phyloP scores from a whole-genome alignment of 35 echinoderm and acorn worm species.

The Ptychodera flava region DNA sequence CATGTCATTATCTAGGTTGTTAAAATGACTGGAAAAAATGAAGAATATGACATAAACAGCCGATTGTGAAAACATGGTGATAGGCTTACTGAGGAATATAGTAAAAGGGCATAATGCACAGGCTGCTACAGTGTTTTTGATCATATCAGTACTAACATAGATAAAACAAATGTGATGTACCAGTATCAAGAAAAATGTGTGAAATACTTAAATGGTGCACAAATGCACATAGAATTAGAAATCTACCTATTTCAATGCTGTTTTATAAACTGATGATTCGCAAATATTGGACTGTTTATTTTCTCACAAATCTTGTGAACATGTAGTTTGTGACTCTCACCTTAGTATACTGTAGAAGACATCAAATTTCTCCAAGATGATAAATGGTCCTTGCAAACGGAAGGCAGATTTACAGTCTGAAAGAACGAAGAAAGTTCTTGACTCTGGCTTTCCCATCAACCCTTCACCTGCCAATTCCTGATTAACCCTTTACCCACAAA shows the following conservation, averaged over 20 bases:
- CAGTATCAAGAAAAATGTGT: too few relatives aligned
- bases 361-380: conserved; percentile 89
- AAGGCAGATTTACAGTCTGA: conserved; percentile 70
- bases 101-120: too few relatives aligned
- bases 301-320: background rate
- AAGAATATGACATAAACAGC: background rate
- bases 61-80: background rate
- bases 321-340: conserved; percentile 27
- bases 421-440: background rate
- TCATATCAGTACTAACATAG: too few relatives aligned
- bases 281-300: background rate
- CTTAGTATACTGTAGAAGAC: conserved; percentile 85
- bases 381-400: conserved; percentile 45
- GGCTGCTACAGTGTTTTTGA: too few relatives aligned
- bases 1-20: conserved; percentile 37
- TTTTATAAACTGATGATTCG: background rate
- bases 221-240: too few relatives aligned
- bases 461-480: background rate
- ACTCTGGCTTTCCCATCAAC: too few relatives aligned
- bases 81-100: too few relatives aligned
- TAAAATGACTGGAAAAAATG: conserved; percentile 50
- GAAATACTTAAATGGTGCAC: too few relatives aligned
- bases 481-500: background rate
- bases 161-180: too few relatives aligned
- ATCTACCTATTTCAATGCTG: background rate